Conservation (phyloP, 2,888 invertebrate species). For the Tetragnatha montana region DNA sequence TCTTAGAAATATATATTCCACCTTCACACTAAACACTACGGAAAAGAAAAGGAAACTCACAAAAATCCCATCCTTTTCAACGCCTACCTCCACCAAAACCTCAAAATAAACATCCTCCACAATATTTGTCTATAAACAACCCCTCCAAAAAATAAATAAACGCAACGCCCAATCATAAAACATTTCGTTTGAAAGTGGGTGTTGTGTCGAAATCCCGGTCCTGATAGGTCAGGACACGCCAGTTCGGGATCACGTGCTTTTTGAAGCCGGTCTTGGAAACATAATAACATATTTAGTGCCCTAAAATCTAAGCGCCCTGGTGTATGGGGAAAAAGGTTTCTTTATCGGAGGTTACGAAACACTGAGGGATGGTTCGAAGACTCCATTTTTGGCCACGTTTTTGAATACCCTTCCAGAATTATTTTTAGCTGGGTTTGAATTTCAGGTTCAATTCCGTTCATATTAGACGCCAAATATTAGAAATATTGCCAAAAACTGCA, state of each 20-base stretch:
- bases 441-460: too few relatives aligned
- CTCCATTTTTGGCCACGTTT: conserved; percentile 25
- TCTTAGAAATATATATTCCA: too few relatives aligned
- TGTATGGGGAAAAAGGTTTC: conserved; percentile 21
- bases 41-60: background rate
- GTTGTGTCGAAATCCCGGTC: conserved; percentile 52
- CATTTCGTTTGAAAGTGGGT: conserved; percentile 50
- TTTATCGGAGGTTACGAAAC: conserved; percentile 7
- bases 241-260: conserved; percentile 61
- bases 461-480: too few relatives aligned
- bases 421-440: too few relatives aligned
- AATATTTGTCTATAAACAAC: conserved; percentile 8
- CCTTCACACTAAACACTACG: too few relatives aligned
- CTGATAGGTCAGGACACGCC: conserved; percentile 65
- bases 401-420: background rate
- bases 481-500: too few relatives aligned
- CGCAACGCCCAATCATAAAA: conserved; percentile 28
- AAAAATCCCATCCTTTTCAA: background rate
- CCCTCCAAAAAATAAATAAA: conserved; percentile 26
- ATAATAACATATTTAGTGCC: conserved; percentile 68
- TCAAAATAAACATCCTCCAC: background rate
- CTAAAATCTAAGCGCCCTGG: conserved; percentile 59
- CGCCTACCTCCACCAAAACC: background rate
- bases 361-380: background rate
- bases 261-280: conserved; percentile 61